Percentiles rank a stretch among this genome's conserved stretches.
These are phyloP conservation scores for Sarotherodon lohbergeri DNA, from an alignment of 2,113 vertebrate species.

Conservation along the genomic window DNA sequence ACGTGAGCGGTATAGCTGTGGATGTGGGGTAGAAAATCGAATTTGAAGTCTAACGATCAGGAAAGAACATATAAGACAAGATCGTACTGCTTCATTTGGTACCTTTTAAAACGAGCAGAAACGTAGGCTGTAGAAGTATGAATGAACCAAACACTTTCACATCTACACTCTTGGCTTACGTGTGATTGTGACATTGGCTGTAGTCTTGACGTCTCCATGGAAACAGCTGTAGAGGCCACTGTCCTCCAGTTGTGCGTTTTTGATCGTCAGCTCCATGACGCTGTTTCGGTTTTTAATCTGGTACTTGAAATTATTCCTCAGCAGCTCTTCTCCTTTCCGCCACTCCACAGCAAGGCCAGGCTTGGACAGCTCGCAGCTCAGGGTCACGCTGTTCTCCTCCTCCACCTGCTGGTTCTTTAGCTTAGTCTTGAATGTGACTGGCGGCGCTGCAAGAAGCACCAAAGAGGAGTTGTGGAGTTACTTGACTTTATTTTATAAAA, in stretches of 20 bases:
- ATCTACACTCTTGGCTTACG: slow-evolving; percentile 64
- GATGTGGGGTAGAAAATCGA: background rate
- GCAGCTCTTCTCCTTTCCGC: slow-evolving; percentile 66
- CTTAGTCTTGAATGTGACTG: slow-evolving; percentile 77
- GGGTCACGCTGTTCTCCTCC: slow-evolving; percentile 73
- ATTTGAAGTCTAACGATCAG: background rate
- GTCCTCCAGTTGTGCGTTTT: slow-evolving; percentile 75
- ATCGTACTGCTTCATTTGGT: background rate
- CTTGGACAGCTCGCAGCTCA: slow-evolving; percentile 82
- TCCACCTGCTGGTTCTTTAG: slow-evolving; percentile 78
- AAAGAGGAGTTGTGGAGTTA: background rate
- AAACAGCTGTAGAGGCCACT: slow-evolving; percentile 82
- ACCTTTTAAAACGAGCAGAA: background rate
- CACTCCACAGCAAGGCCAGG: slow-evolving; percentile 67
- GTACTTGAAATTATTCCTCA: slow-evolving; percentile 77
- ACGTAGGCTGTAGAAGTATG: background rate
- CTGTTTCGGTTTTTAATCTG: slow-evolving; percentile 75
- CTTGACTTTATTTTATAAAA: background rate
- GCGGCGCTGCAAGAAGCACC: slow-evolving; percentile 58
- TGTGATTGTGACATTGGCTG: slow-evolving; percentile 78
- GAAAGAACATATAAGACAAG: background rate
- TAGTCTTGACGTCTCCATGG: slow-evolving; percentile 72
- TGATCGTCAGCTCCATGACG: slow-evolving; percentile 78
- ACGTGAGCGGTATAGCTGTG: slow-evolving; percentile 70
- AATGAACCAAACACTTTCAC: background rate